Percentiles rank a stretch among this genome's conserved stretches.
phyloP scores from a whole-genome alignment of 2,888 invertebrate species.

The Chymomyza procnemis region DNA sequence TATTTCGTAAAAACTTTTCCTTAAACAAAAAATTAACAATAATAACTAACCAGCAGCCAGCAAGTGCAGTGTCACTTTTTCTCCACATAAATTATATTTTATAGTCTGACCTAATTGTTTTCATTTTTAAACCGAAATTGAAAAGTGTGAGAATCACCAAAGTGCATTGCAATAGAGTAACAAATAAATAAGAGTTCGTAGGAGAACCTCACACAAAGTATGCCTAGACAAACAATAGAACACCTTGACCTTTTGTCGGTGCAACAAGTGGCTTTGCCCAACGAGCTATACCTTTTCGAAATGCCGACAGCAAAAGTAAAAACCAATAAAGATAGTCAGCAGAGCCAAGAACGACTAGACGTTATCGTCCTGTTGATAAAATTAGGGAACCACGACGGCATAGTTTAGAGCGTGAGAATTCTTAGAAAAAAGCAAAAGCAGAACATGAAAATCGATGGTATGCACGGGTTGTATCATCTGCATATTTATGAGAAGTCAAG shows the following conservation, averaged over 20 bases:
- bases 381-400: conserved; percentile 11
- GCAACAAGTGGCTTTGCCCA: background rate
- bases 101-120: background rate
- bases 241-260: background rate
- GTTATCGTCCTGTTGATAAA: conserved; percentile 20
- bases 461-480: background rate
- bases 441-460: background rate
- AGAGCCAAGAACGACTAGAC: background rate
- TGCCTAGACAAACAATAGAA: background rate
- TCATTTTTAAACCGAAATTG: background rate
- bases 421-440: background rate
- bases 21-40: background rate
- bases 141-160: background rate
- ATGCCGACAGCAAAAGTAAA: conserved; percentile 19
- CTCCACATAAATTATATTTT: background rate
- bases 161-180: background rate
- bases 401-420: background rate
- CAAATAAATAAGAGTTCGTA: too few relatives aligned
- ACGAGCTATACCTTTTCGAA: conserved; percentile 5
- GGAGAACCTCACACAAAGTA: background rate
- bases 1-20: background rate
- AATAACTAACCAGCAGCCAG: background rate
- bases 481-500: background rate
- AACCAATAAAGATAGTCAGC: background rate
- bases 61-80: background rate